phyloP scores from a whole-genome alignment of 2,113 vertebrate species.

The Psophia crepitans region DNA sequence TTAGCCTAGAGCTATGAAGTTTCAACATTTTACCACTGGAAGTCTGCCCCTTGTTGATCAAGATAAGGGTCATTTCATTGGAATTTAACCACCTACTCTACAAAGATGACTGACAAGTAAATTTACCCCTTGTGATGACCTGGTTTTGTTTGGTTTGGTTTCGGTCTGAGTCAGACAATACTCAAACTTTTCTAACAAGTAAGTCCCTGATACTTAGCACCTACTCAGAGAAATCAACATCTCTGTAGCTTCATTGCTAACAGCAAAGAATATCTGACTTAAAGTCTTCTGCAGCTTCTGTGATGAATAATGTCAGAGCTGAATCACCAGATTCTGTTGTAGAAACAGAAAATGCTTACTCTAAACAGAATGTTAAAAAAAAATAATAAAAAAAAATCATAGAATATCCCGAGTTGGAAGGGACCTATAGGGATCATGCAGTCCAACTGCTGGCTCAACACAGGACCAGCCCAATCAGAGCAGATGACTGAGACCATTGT shows the following conservation, averaged over 20 bases:
- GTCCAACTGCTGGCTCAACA: too few species aligned
- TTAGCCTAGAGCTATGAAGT: not conserved
- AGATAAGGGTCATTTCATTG: not conserved
- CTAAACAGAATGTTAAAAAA: not conserved
- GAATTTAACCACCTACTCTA: conserved; percentile 16
- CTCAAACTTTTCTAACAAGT: not conserved
- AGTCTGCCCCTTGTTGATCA: not conserved
- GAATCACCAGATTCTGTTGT: not conserved
- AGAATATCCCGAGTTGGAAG: too few species aligned
- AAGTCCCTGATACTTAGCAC: not conserved
- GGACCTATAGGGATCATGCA: too few species aligned
- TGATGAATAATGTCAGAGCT: not conserved
- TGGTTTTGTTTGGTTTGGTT: conserved; percentile 17
- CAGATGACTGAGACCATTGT: too few species aligned
- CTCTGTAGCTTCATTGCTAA: not conserved
- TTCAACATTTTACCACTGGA: not conserved
- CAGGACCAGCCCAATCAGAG: too few species aligned
- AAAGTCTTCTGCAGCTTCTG: not conserved
- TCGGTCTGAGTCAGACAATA: conserved; percentile 42
- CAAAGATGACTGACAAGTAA: not conserved
- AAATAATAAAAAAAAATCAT: too few species aligned
- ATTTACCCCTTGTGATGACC: not conserved
- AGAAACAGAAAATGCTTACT: not conserved
- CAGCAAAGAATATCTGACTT: not conserved
- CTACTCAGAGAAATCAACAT: not conserved